Base-by-base conservation (phyloP, 1,140 invertebrate genomes). In the Drosophila cardini region DNA sequence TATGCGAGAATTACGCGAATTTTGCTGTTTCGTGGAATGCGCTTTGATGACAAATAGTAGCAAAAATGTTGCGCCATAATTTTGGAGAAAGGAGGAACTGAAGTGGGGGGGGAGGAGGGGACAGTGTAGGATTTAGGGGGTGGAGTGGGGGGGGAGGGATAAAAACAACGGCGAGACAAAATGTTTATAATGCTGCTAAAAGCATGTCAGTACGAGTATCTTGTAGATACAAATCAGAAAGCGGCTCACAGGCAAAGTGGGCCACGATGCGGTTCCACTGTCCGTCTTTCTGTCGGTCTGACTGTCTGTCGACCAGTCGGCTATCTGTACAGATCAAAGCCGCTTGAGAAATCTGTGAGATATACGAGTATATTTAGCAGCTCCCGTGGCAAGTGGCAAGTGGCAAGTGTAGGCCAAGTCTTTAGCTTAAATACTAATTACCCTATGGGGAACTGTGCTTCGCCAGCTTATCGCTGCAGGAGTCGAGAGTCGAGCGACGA, bases 121-220 rank as follows among this genome's bases (percentile, higher is more conserved):
- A 6, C 9, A 26, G 16, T 16, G n/a, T 9, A 26, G 21, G 21
- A 26, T 4, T n/a, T 40, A 5, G 15, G 3, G 7, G 15, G 10
- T 10, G 11, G 5, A 5, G 15, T 1, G 7, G 15, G 10, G 15
- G 11, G 5, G 8, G 21, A 13, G 16, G 16, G 38, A 18, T 57
- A 30, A 26, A 40, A 57, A 57, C 55, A 42, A 57, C 60, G 52
- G 62, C 30, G 78, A 69, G 71, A 89, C 83, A 89, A 87, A 87
- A 87, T 87, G 76, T 87, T 89, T 87, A 87, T 87, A 87, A 89
- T 83, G 84, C 84, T 87, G 83, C 84, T 89, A 89, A 89, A 87
- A 87, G 84, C 84, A 78, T 89, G 84, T 84, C 78, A 80, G 70
- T 68, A 58, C 63, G 70, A 68, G 76, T 87, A 84, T 89, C 72